phyloP scores from a whole-genome alignment of 1,140 invertebrate species.

The Drosophila auraria region DNA sequence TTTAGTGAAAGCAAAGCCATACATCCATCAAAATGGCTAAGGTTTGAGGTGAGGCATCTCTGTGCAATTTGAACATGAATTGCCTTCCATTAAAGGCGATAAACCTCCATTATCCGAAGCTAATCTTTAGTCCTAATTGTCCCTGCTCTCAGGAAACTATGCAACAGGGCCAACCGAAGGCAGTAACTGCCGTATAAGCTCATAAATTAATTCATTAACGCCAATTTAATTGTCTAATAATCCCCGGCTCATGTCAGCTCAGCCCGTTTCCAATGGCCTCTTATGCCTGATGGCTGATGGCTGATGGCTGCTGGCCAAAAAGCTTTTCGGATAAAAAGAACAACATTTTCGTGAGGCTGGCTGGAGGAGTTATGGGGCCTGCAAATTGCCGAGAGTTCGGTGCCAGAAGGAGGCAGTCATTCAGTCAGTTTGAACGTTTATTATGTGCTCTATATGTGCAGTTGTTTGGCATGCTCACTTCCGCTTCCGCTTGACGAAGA shows the following conservation, averaged over 20 bases:
- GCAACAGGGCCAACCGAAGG: conserved; percentile 52
- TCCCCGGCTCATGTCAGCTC: conserved; percentile 40
- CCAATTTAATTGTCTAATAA: conserved; percentile 79
- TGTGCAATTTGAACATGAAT: conserved; percentile 12
- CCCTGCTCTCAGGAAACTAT: conserved; percentile 14
- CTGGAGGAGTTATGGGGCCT: conserved; percentile 15
- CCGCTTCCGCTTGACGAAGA: conserved; percentile 64
- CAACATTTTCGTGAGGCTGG: conserved; percentile 9
- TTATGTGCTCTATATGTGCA: conserved; percentile 70
- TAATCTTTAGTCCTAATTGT: conserved; percentile 58
- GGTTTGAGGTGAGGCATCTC: background rate
- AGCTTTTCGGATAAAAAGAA: conserved; percentile 39
- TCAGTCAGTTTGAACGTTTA: conserved; percentile 74
- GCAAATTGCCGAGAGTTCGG: conserved; percentile 19
- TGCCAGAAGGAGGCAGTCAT: conserved; percentile 16
- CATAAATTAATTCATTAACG: conserved; percentile 82
- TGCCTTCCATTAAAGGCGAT: conserved; percentile 20
- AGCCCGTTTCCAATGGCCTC: conserved; percentile 8
- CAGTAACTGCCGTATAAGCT: conserved; percentile 54
- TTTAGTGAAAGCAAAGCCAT: background rate
- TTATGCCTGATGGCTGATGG: conserved; percentile 36
- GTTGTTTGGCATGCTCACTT: conserved; percentile 76
- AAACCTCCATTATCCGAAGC: conserved; percentile 34
- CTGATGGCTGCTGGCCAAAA: conserved; percentile 44
- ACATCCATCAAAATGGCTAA: background rate